These are phyloP conservation scores for Pangasius macronema DNA, from an alignment of 2,797 vertebrate genomes.

Conservation along the genomic window DNA sequence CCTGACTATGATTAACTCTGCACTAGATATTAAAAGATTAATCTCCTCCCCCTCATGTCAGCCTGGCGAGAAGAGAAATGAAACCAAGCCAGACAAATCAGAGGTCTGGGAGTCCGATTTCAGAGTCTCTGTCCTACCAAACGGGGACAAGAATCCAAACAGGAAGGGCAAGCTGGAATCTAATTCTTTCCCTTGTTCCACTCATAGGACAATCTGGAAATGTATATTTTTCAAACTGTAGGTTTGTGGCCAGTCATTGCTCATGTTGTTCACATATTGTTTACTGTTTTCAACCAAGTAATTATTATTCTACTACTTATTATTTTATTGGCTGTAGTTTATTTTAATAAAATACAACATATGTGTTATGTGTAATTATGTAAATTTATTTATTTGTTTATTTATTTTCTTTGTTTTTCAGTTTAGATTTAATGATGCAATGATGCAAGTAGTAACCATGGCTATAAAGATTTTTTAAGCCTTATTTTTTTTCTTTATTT, in stretches of 20 bases:
- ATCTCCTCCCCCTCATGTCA: conserved; percentile 43
- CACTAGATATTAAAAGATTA: conserved; percentile 53
- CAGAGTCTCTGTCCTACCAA: conserved; percentile 30
- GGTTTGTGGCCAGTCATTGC: neutral
- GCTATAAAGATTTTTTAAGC: neutral
- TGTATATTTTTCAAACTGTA: neutral
- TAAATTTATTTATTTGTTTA: neutral
- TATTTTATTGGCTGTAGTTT: neutral
- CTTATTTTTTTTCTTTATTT: too few relatives aligned
- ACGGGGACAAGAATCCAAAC: conserved; percentile 50
- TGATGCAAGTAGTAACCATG: neutral
- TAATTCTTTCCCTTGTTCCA: neutral
- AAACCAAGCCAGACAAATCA: conserved; percentile 38
- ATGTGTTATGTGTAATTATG: neutral
- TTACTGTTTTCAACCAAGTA: neutral
- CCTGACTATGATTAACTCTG: conserved; percentile 55
- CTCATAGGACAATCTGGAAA: neutral
- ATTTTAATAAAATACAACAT: neutral
- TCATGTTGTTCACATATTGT: neutral
- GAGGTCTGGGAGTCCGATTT: conserved; percentile 36
- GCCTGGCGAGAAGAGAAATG: conserved; percentile 27
- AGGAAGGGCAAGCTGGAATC: neutral
- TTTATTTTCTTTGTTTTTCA: neutral
- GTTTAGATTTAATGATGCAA: neutral
- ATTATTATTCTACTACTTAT: neutral